These are phyloP conservation scores for Archilochus colubris DNA, from an alignment of 2,113 vertebrate species.

Conservation along the genomic window DNA sequence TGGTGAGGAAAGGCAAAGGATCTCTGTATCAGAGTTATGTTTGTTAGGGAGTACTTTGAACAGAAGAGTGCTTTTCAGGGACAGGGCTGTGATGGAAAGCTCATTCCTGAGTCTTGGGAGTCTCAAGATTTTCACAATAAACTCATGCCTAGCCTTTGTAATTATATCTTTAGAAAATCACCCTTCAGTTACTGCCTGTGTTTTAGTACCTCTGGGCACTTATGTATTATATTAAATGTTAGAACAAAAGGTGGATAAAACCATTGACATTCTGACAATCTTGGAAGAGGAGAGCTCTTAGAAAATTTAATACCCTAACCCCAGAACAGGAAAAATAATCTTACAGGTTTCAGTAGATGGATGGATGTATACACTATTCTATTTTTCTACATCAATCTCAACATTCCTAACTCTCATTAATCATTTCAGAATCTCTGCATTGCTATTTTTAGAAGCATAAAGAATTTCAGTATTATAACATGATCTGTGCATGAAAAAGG, in stretches of 20 bases:
- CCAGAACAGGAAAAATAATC: constrained; percentile 55
- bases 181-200: neutral
- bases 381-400: constrained; percentile 36
- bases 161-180: constrained; percentile 21
- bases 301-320: constrained; percentile 31
- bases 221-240: constrained; percentile 3
- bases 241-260: constrained; percentile 16
- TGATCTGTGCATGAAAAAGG: neutral
- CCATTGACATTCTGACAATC: constrained; percentile 6
- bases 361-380: constrained; percentile 35
- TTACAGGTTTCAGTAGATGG: constrained; percentile 42
- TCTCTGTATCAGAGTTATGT: neutral
- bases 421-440: constrained; percentile 54
- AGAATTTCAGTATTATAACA: constrained; percentile 45
- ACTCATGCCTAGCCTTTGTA: neutral
- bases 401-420: constrained; percentile 62
- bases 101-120: neutral
- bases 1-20: neutral
- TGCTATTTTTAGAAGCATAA: constrained; percentile 34
- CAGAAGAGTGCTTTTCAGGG: neutral
- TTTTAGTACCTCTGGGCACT: constrained; percentile 16
- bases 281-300: constrained; percentile 6
- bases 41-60: neutral
- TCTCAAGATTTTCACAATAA: neutral
- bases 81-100: neutral